Evolutionary conservation across 2,888 invertebrate species (phyloP).

Genomic region (Lasioglossum zephyrum): DNA sequence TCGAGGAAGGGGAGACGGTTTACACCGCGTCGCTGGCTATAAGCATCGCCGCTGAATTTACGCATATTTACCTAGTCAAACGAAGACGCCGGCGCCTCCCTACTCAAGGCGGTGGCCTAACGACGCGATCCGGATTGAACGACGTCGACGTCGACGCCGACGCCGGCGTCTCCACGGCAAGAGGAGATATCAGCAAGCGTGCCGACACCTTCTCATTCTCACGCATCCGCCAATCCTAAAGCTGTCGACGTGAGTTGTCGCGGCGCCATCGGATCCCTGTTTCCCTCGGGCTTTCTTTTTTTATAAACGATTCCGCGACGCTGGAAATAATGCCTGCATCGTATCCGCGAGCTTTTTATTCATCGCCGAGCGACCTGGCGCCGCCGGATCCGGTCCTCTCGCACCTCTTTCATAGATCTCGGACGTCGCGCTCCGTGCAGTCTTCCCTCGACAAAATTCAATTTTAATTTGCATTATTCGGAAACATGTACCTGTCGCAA

Average conservation of each 20-base stretch:
- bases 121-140: conserved; percentile 36
- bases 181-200: conserved; percentile 50
- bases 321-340: conserved; percentile 67
- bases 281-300: conserved; percentile 43
- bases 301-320: conserved; percentile 35
- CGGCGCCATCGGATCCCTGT: conserved; percentile 57
- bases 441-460: background rate
- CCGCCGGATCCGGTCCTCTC: conserved; percentile 27
- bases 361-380: conserved; percentile 28
- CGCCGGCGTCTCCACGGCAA: conserved; percentile 2
- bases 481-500: no score
- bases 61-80: conserved; percentile 72
- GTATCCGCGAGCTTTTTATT: conserved; percentile 41
- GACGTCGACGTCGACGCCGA: conserved; percentile 26
- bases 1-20: conserved; percentile 37
- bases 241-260: conserved; percentile 68
- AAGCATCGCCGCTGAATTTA: conserved; percentile 71
- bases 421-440: background rate
- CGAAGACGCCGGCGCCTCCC: conserved; percentile 71
- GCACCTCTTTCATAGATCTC: conserved; percentile 13
- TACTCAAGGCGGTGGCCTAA: conserved; percentile 54
- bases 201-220: conserved; percentile 53
- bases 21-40: conserved; percentile 47
- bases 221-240: conserved; percentile 67
- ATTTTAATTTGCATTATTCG: background rate